Evolutionary conservation across 2,888 invertebrate genomes (phyloP), one percentile per base, ranked within the genome.

Genomic region (Clostera curtula): DNA sequence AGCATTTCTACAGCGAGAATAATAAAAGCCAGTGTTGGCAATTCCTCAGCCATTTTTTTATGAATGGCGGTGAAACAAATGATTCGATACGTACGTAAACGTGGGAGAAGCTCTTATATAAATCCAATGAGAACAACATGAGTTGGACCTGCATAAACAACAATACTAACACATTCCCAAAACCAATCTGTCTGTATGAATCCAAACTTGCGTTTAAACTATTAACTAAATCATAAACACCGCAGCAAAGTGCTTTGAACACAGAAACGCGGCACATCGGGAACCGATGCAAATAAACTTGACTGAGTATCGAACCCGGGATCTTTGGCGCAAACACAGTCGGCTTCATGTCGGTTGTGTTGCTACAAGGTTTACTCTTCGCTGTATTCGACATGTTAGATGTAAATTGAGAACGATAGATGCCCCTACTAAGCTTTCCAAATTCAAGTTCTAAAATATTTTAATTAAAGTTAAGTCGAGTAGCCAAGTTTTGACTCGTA

Each of bases 201-300:
- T 19, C 19, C 19, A 11, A 19, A 6, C 22, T n/a, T 8, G 13
- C 8, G 13, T 22, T 16, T 12, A 16, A 28, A 31, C 25, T 25
- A 25, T 22, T 14, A 23, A 23, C 23, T 23, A 15, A 34, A 44
- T 33, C 34, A 25, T 6, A 27, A 38, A 32, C 37, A 27, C 35
- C 40, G 43, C 36, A 31, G 18, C 18, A 5, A n/a, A 38, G 21
- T 31, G 38, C 29, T 43, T 38, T 38, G 37, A 42, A 40, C 43
- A 38, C 48, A 34, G 29, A 36, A 27, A 29, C 36, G 29, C 34
- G 32, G 42, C 40, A 32, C 48, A 50, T 47, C 28, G 40, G 34
- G 39, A 45, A 43, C 45, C 50, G 40, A 45, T 45, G 40, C 47
- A 49, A 47, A 49, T 43, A 49, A 40, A 49, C 48, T 43, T 40